phyloP scores from a whole-genome alignment of 2,113 vertebrate genomes.

The Corythoichthys haematopterus region DNA sequence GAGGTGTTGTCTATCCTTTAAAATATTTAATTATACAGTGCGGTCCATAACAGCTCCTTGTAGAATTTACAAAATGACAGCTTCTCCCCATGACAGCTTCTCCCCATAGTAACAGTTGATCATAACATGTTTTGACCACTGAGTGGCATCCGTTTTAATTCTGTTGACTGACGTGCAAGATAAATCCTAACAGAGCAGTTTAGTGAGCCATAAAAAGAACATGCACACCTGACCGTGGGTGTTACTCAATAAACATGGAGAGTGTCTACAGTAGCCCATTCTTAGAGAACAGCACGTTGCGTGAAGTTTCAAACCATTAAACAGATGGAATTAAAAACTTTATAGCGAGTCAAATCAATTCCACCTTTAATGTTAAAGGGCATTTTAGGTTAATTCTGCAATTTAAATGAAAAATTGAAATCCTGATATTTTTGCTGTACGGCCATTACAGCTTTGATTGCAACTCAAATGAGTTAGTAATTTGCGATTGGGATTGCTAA shows the following conservation, averaged over 20 bases:
- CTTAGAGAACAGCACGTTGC: not conserved
- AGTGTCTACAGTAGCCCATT: too few relatives aligned
- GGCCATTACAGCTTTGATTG: too few relatives aligned
- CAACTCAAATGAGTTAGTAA: too few relatives aligned
- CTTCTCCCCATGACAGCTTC: too few relatives aligned
- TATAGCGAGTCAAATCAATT: not conserved
- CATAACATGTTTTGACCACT: too few relatives aligned
- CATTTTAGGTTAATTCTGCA: not conserved
- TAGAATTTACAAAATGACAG: constrained; percentile 57
- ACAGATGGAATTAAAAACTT: not conserved
- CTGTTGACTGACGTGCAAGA: constrained; percentile 31
- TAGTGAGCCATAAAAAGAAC: too few relatives aligned
- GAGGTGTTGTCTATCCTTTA: too few relatives aligned
- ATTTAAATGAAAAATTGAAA: not conserved
- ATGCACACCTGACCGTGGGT: too few relatives aligned
- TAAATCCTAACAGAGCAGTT: not conserved
- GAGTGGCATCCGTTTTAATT: too few relatives aligned
- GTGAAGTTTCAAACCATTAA: not conserved
- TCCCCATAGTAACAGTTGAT: constrained; percentile 38
- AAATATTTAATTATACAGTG: too few relatives aligned
- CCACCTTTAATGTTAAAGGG: not conserved
- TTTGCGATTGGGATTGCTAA: too few relatives aligned
- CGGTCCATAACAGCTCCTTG: constrained; percentile 39
- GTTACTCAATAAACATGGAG: too few relatives aligned
- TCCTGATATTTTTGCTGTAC: not conserved